phyloP scores from a whole-genome alignment of 2,797 vertebrate genomes.

The Enteromius anoplus region DNA sequence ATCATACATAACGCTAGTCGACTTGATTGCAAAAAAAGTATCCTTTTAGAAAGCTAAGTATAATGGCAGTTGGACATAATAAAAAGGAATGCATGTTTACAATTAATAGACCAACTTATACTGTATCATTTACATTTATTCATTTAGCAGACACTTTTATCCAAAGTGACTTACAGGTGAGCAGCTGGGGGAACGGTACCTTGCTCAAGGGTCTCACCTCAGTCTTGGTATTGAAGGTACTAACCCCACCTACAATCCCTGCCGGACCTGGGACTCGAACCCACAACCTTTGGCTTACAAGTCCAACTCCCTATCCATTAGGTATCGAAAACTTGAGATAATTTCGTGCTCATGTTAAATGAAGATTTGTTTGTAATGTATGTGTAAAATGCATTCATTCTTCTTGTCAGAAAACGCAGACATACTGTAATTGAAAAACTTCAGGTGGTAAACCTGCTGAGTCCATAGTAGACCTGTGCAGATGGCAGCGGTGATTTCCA shows the following conservation, averaged over 20 bases:
- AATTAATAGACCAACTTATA: background rate
- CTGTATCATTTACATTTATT: no score
- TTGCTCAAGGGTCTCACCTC: no score
- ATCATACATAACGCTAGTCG: background rate
- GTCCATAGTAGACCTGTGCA: background rate
- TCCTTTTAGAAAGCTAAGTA: background rate
- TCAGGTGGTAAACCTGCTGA: conserved; percentile 8
- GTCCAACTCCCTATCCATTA: no score
- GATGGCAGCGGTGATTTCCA: background rate
- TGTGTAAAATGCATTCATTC: background rate
- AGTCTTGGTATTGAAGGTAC: no score
- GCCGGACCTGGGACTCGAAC: no score
- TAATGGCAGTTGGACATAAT: background rate
- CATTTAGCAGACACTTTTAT: no score
- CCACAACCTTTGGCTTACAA: no score
- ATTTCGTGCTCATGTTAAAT: background rate
- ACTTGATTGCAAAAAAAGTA: background rate
- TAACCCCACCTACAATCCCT: no score
- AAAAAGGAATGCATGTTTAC: background rate
- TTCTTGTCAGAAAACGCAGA: conserved; percentile 1
- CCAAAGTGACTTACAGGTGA: no score
- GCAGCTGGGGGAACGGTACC: no score
- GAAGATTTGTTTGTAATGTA: background rate
- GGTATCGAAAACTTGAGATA: background rate
- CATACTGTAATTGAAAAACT: background rate